Conservation (phyloP, 2,797 vertebrate genomes). For the Anableps anableps region DNA sequence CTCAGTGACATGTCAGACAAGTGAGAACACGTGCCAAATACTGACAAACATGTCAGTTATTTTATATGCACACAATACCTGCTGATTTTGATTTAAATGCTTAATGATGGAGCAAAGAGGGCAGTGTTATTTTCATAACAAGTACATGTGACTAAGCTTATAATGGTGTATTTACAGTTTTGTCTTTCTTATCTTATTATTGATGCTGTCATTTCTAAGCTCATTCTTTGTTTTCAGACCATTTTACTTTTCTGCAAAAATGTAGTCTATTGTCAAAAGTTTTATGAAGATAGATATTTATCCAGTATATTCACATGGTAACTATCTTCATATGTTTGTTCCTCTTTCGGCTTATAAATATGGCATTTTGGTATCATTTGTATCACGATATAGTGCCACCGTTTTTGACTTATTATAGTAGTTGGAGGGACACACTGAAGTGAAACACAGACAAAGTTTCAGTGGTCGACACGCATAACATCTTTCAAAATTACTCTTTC, state of each 20-base stretch:
- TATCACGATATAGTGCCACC: neutral
- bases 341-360: neutral
- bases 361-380: neutral
- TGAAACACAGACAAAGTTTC: neutral
- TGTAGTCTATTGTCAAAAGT: neutral
- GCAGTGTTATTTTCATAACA: neutral
- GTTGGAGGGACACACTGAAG: neutral
- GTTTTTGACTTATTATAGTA: neutral
- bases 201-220: neutral
- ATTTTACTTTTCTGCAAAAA: neutral
- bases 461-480: neutral
- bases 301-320: neutral
- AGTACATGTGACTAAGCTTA: neutral
- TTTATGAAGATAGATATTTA: neutral
- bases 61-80: neutral
- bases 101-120: neutral
- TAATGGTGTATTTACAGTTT: neutral
- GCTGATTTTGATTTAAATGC: neutral
- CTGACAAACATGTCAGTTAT: neutral
- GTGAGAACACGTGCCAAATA: neutral
- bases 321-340: neutral
- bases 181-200: neutral
- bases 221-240: neutral
- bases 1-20: neutral
- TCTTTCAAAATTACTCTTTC: neutral